Percentiles rank a stretch among this genome's conserved stretches.
Conservation (phyloP, 2,888 invertebrate genomes). For the Empis stercorea region DNA sequence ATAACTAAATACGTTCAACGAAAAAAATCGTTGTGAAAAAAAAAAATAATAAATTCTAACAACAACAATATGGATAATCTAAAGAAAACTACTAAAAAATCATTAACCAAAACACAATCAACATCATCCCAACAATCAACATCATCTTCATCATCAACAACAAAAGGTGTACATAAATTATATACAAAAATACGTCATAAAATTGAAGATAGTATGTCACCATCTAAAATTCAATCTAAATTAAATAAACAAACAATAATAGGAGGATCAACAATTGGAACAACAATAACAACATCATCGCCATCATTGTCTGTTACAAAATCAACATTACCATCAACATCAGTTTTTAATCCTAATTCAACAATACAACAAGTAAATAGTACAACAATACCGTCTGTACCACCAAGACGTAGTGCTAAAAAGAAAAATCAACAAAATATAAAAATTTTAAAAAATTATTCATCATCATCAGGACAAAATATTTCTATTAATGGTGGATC, state of each 20-base stretch:
- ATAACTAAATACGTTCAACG: no score
- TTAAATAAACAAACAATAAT: conserved; percentile 27
- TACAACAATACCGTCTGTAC: no score
- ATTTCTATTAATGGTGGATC: background rate
- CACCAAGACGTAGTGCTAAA: no score
- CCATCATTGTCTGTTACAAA: background rate
- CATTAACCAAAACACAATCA: background rate
- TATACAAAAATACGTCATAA: conserved; percentile 33
- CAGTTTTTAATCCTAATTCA: background rate
- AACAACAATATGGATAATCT: background rate
- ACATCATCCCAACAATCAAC: conserved; percentile 6
- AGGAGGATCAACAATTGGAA: conserved; percentile 20
- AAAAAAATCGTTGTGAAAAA: no score
- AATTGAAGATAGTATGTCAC: conserved; percentile 31
- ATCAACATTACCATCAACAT: background rate
- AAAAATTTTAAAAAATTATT: background rate
- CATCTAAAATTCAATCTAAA: conserved; percentile 26
- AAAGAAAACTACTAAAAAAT: background rate
- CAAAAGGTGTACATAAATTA: conserved; percentile 26
- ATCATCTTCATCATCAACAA: conserved; percentile 7
- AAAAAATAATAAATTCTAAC: no score
- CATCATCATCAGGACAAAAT: background rate
- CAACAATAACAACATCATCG: conserved; percentile 10
- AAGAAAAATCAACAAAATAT: background rate
- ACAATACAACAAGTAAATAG: no score